phyloP scores from a whole-genome alignment of 53 echinoderm and acorn worm species.

The Echinometra lucunter region DNA sequence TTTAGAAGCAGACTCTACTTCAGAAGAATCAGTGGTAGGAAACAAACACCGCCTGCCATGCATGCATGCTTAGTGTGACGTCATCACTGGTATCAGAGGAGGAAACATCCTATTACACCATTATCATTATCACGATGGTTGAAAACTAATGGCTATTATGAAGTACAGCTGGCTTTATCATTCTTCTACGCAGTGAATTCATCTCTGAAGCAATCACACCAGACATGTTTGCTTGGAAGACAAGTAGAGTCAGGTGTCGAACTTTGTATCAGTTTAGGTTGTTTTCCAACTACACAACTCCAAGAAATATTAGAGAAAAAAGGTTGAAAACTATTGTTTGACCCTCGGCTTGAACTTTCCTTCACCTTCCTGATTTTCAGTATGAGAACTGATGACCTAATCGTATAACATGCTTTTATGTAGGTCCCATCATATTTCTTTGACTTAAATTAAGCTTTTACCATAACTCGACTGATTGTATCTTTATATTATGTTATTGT shows the following conservation, averaged over 20 bases:
- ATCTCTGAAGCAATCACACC: not conserved
- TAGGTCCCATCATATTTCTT: too few species aligned
- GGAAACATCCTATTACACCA: constrained; percentile 39
- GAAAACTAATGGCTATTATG: constrained; percentile 23
- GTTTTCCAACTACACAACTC: constrained; percentile 10
- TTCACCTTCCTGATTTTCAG: not conserved
- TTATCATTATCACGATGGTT: constrained; percentile 11
- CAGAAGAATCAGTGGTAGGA: not conserved
- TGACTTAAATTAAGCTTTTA: too few species aligned
- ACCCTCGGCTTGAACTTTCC: not conserved
- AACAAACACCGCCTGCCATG: not conserved
- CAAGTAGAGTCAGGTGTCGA: constrained; percentile 22
- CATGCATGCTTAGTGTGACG: constrained; percentile 30
- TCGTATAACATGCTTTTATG: not conserved
- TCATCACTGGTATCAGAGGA: constrained; percentile 2
- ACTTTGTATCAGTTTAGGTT: not conserved
- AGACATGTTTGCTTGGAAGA: constrained; percentile 13
- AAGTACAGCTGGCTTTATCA: constrained; percentile 18
- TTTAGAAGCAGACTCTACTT: not conserved
- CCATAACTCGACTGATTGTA: too few species aligned
- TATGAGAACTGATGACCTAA: not conserved
- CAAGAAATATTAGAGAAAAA: not conserved
- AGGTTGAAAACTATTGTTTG: not conserved
- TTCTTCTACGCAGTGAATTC: not conserved
- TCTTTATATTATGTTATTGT: too few species aligned